Evolutionary conservation across 2,113 vertebrate genomes (phyloP).

Genomic region (Pedetes capensis): DNA sequence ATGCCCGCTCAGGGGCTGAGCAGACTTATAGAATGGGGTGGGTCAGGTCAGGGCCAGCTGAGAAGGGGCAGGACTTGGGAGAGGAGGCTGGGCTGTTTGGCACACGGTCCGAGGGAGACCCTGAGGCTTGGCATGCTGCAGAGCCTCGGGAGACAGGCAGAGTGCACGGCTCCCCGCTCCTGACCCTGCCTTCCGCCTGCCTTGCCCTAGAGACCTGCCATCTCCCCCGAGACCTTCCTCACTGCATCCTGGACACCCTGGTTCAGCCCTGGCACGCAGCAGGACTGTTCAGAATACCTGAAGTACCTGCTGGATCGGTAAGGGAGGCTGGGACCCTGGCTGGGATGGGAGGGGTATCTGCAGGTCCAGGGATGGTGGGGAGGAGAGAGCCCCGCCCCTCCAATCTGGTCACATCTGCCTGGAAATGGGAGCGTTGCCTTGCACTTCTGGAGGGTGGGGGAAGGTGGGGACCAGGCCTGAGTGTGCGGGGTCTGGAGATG

Average conservation of each 20-base stretch:
- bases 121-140: background rate
- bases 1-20: accelerated
- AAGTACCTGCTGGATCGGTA: constrained; percentile 89
- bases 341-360: background rate
- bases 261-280: constrained; percentile 88
- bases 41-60: background rate
- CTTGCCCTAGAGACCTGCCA: constrained; percentile 83
- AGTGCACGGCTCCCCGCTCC: accelerated
- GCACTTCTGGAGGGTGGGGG: background rate
- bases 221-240: constrained; percentile 87
- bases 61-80: too few relatives aligned
- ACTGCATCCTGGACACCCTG: constrained; percentile 89
- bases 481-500: background rate
- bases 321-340: background rate
- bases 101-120: background rate
- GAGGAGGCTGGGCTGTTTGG: background rate
- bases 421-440: accelerated
- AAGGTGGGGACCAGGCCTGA: background rate
- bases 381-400: too few relatives aligned
- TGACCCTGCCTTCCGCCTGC: background rate
- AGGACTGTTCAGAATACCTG: constrained; percentile 90
- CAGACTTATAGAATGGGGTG: background rate
- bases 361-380: background rate
- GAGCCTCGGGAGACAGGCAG: too few relatives aligned
- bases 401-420: background rate